These are phyloP conservation scores for Gastrophysa polygoni DNA, from an alignment of 2,888 invertebrate species.

Conservation along the genomic window DNA sequence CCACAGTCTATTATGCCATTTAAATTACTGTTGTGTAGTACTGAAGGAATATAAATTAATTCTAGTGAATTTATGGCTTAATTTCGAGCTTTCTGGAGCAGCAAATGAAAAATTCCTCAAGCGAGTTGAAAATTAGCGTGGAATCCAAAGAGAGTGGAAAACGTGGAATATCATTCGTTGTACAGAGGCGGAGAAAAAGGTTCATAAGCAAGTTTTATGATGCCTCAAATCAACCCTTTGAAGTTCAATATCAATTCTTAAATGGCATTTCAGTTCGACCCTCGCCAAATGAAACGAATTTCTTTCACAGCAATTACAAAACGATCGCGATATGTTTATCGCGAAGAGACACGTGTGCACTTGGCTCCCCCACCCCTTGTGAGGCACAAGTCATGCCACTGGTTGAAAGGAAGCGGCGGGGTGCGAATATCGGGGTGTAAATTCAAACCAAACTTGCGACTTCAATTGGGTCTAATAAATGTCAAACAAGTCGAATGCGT, in stretches of 20 bases:
- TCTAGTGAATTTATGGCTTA: slow-evolving; percentile 17
- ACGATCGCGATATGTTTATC: background rate
- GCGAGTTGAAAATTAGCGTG: slow-evolving; percentile 33
- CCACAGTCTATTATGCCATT: no score
- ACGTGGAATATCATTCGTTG: background rate
- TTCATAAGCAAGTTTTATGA: background rate
- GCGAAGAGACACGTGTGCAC: background rate
- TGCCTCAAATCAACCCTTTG: background rate
- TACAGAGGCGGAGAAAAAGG: slow-evolving; percentile 12
- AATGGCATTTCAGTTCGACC: background rate
- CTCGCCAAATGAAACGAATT: background rate
- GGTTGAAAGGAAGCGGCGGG: background rate
- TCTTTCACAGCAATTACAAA: background rate
- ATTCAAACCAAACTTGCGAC: slow-evolving; percentile 32
- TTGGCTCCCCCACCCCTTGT: background rate
- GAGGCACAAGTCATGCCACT: background rate
- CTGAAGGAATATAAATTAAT: background rate
- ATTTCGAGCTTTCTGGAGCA: slow-evolving; percentile 15
- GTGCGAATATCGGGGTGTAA: slow-evolving; percentile 26
- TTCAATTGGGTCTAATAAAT: slow-evolving; percentile 33
- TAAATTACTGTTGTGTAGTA: background rate
- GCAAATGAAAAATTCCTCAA: slow-evolving; percentile 35
- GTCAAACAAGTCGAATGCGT: slow-evolving; percentile 35
- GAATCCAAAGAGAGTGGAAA: slow-evolving; percentile 7
- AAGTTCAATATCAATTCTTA: background rate